Evolutionary conservation across 2,797 vertebrate species (phyloP).

Genomic region (Prunella strophiata): DNA sequence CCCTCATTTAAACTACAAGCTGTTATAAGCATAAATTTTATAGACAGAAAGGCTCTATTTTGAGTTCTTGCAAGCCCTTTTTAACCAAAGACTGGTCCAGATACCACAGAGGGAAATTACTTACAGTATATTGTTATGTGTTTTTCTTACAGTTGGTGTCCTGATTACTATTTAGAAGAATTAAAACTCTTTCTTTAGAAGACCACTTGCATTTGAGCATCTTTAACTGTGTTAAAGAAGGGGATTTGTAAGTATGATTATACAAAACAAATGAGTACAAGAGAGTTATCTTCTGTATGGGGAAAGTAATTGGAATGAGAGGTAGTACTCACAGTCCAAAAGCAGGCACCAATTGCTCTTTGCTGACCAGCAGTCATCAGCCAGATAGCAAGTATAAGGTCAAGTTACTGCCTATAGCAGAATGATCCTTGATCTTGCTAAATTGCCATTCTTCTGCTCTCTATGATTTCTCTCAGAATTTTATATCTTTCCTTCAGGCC

Average conservation of each 20-base stretch:
- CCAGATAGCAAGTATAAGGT: background rate
- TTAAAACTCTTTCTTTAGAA: background rate
- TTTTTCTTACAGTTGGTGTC: background rate
- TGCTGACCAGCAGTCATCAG: background rate
- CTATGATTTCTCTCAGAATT: background rate
- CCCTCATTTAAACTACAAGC: background rate
- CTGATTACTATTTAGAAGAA: background rate
- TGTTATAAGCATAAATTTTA: background rate
- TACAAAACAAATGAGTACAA: background rate
- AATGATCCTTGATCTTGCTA: constrained; percentile 13
- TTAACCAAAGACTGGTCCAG: background rate
- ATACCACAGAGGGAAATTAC: background rate
- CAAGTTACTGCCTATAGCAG: background rate
- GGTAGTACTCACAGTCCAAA: background rate
- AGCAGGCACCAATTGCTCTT: background rate
- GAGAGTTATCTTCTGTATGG: background rate
- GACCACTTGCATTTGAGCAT: background rate
- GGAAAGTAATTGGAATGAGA: background rate
- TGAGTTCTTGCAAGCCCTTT: background rate
- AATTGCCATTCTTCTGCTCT: background rate
- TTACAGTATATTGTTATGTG: background rate
- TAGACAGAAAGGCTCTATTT: background rate
- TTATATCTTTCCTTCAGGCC: constrained; percentile 10
- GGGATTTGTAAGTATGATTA: background rate
- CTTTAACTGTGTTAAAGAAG: background rate